phyloP scores from a whole-genome alignment of 1,140 invertebrate species.

The Drosophila truncata region DNA sequence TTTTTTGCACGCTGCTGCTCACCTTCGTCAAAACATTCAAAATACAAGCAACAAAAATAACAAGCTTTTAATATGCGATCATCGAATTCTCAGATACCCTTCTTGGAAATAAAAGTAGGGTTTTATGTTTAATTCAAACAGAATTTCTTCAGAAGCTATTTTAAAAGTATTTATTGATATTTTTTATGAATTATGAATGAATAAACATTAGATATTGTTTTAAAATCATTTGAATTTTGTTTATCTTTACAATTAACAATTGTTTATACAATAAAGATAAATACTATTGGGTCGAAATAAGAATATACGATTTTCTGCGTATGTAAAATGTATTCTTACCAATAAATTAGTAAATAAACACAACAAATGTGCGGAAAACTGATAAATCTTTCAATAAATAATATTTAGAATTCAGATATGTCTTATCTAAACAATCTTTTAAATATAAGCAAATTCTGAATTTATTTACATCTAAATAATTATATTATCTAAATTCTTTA shows the following conservation, averaged over 20 bases:
- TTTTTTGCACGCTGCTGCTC: slow-evolving; percentile 59
- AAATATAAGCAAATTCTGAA: neutral
- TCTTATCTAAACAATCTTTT: neutral
- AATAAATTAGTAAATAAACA: slow-evolving; percentile 4
- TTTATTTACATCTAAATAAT: neutral
- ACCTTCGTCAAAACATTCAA: slow-evolving; percentile 65
- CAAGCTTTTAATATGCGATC: neutral
- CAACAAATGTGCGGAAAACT: neutral
- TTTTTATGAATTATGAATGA: neutral
- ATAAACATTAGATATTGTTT: too few species aligned
- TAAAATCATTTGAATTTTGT: neutral
- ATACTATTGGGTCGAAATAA: neutral
- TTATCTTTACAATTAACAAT: neutral
- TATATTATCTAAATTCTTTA: neutral
- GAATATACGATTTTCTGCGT: neutral
- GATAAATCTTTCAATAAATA: neutral
- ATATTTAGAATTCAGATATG: neutral
- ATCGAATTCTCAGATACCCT: slow-evolving; percentile 12
- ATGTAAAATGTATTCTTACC: neutral
- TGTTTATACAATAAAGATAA: neutral
- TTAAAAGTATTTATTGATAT: neutral
- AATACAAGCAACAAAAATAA: slow-evolving; percentile 34
- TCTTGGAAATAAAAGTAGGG: neutral
- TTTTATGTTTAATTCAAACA: neutral
- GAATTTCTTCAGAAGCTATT: neutral